Conservation (phyloP, 2,113 vertebrate species). For the Salvelinus fontinalis region DNA sequence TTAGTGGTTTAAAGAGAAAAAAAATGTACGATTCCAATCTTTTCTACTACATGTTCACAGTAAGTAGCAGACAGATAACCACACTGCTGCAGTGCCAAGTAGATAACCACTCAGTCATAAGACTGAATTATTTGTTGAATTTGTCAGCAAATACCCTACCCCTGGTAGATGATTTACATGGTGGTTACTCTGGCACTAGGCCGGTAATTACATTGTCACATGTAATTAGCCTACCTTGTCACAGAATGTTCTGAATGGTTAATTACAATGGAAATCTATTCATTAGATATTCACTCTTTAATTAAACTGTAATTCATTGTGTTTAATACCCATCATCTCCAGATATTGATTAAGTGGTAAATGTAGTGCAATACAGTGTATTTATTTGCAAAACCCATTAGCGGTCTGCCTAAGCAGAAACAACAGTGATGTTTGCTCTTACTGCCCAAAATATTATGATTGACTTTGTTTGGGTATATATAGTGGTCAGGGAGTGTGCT, state of each 20-base stretch:
- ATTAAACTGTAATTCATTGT: no score
- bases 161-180: no score
- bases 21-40: conserved; percentile 56
- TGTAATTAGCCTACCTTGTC: no score
- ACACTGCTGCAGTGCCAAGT: conserved; percentile 26
- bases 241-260: no score
- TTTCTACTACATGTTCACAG: conserved; percentile 53
- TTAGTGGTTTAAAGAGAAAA: conserved; percentile 61
- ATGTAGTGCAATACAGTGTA: no score
- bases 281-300: no score
- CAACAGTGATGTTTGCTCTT: not conserved
- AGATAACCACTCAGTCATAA: conserved; percentile 6
- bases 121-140: conserved; percentile 2
- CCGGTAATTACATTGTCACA: no score
- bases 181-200: no score
- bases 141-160: not conserved
- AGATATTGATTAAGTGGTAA: no score
- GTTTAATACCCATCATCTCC: no score
- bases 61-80: conserved; percentile 53
- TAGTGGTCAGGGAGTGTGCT: conserved; percentile 21
- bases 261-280: no score
- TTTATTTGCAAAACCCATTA: no score
- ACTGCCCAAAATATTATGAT: conserved; percentile 13
- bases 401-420: not conserved
- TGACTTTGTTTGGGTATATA: conserved; percentile 62